phyloP scores from a whole-genome alignment of 1,140 invertebrate species.

The Bombus consobrinus region DNA sequence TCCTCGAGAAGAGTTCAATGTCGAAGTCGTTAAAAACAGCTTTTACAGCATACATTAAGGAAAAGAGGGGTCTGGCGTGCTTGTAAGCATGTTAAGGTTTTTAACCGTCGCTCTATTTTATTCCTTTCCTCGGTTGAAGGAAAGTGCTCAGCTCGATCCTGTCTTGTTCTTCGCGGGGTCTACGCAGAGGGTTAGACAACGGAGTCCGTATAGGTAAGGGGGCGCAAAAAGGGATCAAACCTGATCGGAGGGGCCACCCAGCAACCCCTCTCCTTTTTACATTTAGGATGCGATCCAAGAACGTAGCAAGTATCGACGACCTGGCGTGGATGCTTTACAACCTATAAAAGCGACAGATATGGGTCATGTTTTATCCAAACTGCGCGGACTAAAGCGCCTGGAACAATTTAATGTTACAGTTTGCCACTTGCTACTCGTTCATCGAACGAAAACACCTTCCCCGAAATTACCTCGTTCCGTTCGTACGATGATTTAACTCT shows the following conservation, averaged over 20 bases:
- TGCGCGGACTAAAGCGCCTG: conserved; percentile 8
- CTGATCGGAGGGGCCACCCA: conserved; percentile 30
- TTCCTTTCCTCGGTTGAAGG: conserved; percentile 55
- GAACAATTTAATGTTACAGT: conserved; percentile 44
- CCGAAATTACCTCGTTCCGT: neutral
- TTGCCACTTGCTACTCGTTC: conserved; percentile 45
- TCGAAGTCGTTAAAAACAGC: conserved; percentile 62
- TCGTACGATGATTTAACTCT: neutral
- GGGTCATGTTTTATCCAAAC: neutral
- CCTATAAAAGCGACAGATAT: conserved; percentile 62
- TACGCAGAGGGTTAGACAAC: neutral
- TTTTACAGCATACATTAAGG: conserved; percentile 63
- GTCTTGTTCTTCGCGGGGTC: conserved; percentile 56
- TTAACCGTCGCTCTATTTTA: conserved; percentile 75
- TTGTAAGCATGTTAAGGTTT: conserved; percentile 65
- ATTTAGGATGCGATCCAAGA: conserved; percentile 45
- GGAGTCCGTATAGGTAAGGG: conserved; percentile 27
- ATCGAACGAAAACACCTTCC: neutral
- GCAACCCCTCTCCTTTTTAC: conserved; percentile 24
- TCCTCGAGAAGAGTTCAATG: conserved; percentile 4
- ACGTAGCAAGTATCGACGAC: neutral
- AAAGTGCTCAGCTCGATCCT: conserved; percentile 46
- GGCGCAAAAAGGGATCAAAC: conserved; percentile 48
- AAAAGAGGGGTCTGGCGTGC: conserved; percentile 44
- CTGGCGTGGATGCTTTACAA: conserved; percentile 56